Base-by-base conservation (phyloP, 2,888 invertebrate species). In the Theretra japonica region DNA sequence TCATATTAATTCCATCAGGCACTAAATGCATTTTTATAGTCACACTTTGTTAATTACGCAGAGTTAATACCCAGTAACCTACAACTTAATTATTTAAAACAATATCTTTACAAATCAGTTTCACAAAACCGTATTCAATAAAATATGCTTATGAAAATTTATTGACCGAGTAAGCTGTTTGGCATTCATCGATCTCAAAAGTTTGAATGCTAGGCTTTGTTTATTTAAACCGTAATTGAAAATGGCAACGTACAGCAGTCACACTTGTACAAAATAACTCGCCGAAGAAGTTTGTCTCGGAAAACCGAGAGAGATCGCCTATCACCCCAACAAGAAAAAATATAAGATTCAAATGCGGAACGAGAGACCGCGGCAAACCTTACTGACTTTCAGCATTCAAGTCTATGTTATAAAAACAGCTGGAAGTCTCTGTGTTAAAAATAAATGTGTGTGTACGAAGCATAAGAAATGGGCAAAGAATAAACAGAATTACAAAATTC, bases 401-500 rank as follows among this genome's bases (percentile, higher is more conserved):
- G 30, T n/a, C n/a, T 30, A 60, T n/a, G 6, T 60, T n/a, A 62
- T 21, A 41, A 33, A 62, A 33, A 19, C 33, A 62, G 33, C 41
- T 62, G 62, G 19, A 41, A 33, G 33, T 11, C 60, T 62, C 11
- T 62, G 33, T 62, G 21, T 62, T 62, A 62, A 62, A 33, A 62
- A 62, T 62, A 62, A 62, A 62, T 62, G 19, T 21, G 11, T 33
- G 33, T 60, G 33, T 21, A 62, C 62, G 21, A 11, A 41, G 62
- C n/a, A 41, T 62, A 62, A 62, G 28, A 62, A 33, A 62, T 33
- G 62, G 33, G 11, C 62, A 33, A 33, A 62, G 33, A 62, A 62
- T 62, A 62, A 62, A 33, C 33, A 33, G 62, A 62, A 33, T 62
- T 41, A 33, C 21, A 62, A 62, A 62, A 62, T 62, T 62, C 62